These are phyloP conservation scores for Sinella curviseta DNA, from an alignment of 1,140 invertebrate species.

Conservation along the genomic window DNA sequence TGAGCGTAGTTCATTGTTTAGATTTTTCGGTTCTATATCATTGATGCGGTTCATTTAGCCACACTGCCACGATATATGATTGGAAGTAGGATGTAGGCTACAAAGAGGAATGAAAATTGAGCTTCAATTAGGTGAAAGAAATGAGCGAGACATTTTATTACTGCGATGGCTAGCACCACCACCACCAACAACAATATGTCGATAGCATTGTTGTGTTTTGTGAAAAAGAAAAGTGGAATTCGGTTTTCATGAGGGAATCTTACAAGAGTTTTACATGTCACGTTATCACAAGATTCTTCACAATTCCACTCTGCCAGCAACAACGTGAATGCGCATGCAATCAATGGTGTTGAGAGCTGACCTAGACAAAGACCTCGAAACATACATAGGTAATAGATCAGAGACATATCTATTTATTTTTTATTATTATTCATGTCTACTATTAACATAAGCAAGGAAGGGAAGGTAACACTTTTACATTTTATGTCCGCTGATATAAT, in stretches of 20 bases:
- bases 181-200: no score
- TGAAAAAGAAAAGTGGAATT: neutral
- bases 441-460: neutral
- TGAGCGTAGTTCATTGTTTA: neutral
- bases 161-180: neutral
- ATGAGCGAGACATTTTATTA: neutral
- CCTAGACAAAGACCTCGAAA: conserved; percentile 4
- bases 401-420: neutral
- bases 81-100: neutral
- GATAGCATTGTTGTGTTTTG: no score
- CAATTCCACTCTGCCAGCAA: neutral
- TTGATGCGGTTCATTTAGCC: neutral
- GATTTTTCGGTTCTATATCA: neutral
- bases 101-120: neutral
- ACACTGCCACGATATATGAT: neutral
- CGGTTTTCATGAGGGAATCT: neutral
- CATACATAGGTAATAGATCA: neutral
- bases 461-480: neutral
- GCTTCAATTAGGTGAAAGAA: neutral
- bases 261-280: neutral
- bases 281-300: neutral
- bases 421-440: neutral
- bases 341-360: neutral
- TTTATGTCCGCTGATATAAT: neutral
- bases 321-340: neutral